Conservation (phyloP, 2,797 vertebrate species). For the Pipistrellus pipistrellus region DNA sequence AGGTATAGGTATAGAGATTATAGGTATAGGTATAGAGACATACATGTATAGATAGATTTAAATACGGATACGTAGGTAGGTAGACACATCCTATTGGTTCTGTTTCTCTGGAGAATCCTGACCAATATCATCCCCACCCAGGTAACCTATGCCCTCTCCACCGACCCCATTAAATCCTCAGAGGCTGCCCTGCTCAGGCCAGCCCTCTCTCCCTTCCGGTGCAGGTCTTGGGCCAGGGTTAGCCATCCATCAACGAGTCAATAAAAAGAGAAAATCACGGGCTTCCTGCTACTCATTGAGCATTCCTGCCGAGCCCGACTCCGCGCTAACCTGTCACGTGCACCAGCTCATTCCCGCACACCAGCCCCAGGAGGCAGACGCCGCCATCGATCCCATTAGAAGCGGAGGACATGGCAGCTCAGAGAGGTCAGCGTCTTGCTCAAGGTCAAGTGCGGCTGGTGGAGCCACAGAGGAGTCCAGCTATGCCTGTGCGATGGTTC, state of each 20-base stretch:
- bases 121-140: background rate
- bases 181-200: background rate
- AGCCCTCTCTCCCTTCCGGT: background rate
- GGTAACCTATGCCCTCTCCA: background rate
- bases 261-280: background rate
- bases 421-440: too few species aligned
- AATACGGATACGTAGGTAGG: background rate
- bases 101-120: background rate
- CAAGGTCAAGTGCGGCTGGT: background rate
- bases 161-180: background rate
- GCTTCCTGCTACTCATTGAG: background rate
- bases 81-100: background rate
- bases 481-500: rapidly evolving
- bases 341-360: rapidly evolving
- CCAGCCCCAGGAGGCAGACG: background rate
- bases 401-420: background rate
- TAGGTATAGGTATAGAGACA: background rate
- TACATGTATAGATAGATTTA: background rate
- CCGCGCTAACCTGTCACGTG: rapidly evolving
- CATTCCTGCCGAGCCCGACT: background rate
- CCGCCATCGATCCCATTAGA: rapidly evolving
- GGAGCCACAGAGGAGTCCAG: background rate
- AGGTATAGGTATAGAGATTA: background rate
- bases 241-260: background rate
- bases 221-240: background rate